phyloP scores from a whole-genome alignment of 1,140 invertebrate genomes.

The Dysdera silvatica region DNA sequence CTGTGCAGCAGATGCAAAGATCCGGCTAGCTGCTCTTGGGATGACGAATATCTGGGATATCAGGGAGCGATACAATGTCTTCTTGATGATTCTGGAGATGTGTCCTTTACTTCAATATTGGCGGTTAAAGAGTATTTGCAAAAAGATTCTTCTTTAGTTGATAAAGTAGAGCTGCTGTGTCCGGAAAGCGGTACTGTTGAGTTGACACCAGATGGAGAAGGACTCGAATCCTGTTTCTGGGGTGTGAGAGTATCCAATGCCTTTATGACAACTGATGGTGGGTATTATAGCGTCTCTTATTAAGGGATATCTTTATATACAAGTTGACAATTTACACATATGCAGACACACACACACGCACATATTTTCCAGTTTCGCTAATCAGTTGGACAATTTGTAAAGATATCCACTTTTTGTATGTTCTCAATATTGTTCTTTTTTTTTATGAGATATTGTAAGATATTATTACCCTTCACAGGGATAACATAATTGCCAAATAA shows the following conservation, averaged over 20 bases:
- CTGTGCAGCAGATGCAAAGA: conserved; percentile 65
- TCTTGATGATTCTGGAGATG: conserved; percentile 63
- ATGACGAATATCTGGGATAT: conserved; percentile 72
- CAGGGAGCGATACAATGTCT: conserved; percentile 73
- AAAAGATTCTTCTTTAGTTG: conserved; percentile 39
- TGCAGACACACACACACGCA: too few species aligned
- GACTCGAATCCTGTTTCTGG: conserved; percentile 24
- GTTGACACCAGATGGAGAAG: too few species aligned
- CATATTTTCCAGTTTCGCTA: too few species aligned
- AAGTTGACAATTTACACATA: too few species aligned
- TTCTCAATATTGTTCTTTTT: too few species aligned
- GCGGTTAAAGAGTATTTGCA: conserved; percentile 61
- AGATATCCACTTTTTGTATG: too few species aligned
- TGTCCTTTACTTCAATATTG: conserved; percentile 75
- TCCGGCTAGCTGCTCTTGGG: conserved; percentile 59
- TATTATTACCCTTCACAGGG: too few species aligned
- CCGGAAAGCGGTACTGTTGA: conserved; percentile 60
- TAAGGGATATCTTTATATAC: too few species aligned
- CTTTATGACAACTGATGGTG: conserved; percentile 15
- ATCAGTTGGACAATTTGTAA: too few species aligned
- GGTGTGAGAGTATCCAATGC: conserved; percentile 29
- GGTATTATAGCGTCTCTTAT: not conserved
- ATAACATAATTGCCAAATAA: too few species aligned
- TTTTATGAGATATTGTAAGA: too few species aligned
- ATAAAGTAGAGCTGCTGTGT: conserved; percentile 60